Conservation (phyloP, 2,797 vertebrate genomes). For the Lacerta bilineata region DNA sequence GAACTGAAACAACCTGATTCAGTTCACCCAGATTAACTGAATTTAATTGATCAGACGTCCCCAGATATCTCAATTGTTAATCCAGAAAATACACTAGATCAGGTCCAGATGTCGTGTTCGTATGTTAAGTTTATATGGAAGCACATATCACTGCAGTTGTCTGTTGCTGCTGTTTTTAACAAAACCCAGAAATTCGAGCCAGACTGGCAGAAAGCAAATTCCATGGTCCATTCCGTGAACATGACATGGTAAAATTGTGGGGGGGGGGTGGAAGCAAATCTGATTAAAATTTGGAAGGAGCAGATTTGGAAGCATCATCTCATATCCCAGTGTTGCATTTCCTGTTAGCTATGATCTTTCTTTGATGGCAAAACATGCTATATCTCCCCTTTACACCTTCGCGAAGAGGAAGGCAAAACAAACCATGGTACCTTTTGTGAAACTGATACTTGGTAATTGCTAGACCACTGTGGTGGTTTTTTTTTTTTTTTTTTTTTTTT, state of each 20-base stretch:
- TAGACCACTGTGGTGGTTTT: not conserved
- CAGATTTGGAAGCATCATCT: not conserved
- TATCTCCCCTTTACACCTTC: conserved; percentile 17
- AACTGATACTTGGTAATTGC: not conserved
- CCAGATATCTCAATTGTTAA: not conserved
- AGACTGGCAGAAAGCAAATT: not conserved
- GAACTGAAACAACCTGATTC: not conserved
- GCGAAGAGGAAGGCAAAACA: conserved; percentile 4
- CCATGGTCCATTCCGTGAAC: not conserved
- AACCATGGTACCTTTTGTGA: conserved; percentile 6
- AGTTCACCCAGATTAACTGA: not conserved
- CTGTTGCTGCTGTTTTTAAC: not conserved
- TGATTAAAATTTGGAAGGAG: not conserved
- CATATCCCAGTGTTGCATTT: not conserved
- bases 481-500: no score
- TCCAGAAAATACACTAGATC: not conserved
- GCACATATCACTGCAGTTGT: not conserved
- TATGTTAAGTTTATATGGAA: not conserved
- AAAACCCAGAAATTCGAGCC: not conserved
- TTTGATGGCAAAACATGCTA: conserved; percentile 1
- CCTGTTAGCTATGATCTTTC: not conserved
- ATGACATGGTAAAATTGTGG: not conserved
- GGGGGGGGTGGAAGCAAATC: no score
- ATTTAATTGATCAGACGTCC: not conserved
- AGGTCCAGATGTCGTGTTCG: not conserved